phyloP scores from a whole-genome alignment of 2,888 invertebrate genomes.

The Anodontia alba region DNA sequence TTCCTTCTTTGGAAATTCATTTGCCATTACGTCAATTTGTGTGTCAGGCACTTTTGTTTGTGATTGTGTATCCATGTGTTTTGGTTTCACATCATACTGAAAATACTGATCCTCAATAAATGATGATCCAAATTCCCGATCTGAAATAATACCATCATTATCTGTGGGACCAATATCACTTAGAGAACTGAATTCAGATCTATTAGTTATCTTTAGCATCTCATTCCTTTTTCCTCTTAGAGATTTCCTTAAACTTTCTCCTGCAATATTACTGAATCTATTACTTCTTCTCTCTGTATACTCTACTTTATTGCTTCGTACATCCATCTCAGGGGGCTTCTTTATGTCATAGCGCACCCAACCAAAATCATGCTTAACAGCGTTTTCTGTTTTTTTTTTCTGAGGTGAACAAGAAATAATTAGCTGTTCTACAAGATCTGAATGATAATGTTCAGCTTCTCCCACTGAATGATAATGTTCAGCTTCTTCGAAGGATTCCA shows the following conservation, averaged over 20 bases:
- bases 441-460: not conserved
- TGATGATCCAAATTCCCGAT: not conserved
- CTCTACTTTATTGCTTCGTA: not conserved
- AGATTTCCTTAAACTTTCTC: not conserved
- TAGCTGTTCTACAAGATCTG: not conserved
- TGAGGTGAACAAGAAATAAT: not conserved
- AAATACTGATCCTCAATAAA: slow-evolving; percentile 38
- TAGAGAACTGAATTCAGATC: not conserved
- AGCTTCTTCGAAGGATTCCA: no score
- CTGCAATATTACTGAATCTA: not conserved
- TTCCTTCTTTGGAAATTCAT: not conserved
- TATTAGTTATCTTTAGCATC: not conserved
- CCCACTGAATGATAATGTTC: no score
- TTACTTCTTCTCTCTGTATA: not conserved
- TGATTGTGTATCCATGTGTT: not conserved
- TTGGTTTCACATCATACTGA: not conserved
- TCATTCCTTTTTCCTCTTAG: not conserved
- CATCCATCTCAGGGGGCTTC: not conserved
- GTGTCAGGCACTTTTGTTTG: not conserved
- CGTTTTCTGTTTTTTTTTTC: not conserved
- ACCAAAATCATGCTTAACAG: not conserved
- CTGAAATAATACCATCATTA: not conserved
- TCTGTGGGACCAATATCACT: not conserved
- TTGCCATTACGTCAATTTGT: not conserved
- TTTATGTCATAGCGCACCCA: not conserved